A percentile compares a stretch with the other conserved stretches of the same genome.
These are phyloP conservation scores for Anguilla marmorata DNA, from an alignment of 2,797 vertebrate genomes.

Conservation along the genomic window DNA sequence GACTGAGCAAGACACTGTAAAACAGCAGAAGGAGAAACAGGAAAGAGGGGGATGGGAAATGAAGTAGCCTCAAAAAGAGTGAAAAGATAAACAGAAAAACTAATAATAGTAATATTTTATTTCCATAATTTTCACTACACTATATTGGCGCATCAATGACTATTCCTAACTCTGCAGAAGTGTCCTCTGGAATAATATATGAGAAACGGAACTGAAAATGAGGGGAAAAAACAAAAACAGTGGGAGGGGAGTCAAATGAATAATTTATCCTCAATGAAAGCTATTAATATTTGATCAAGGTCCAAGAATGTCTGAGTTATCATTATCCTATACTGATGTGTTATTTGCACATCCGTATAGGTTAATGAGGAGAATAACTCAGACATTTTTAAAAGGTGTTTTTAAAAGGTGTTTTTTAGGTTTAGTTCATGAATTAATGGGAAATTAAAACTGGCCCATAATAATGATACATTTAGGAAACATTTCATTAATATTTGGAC, in stretches of 20 bases:
- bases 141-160: background rate
- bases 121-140: background rate
- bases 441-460: no score
- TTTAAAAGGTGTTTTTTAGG: no score
- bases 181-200: constrained; percentile 28
- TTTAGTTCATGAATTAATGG: no score
- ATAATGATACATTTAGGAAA: no score
- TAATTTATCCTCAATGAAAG: constrained; percentile 66
- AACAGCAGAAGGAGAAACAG: background rate
- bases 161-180: background rate
- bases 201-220: constrained; percentile 51
- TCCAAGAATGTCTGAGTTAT: constrained; percentile 46
- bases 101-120: background rate
- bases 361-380: no score
- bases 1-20: background rate
- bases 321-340: constrained; percentile 22
- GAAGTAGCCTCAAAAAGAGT: background rate
- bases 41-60: background rate
- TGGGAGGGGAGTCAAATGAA: constrained; percentile 66
- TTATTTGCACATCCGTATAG: background rate
- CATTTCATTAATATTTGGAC: background rate
- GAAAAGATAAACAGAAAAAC: background rate
- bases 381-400: no score
- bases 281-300: constrained; percentile 75
- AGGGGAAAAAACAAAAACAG: constrained; percentile 67